Base-by-base conservation (phyloP, 2,797 vertebrate genomes). In the Hozukius guyotensis region DNA sequence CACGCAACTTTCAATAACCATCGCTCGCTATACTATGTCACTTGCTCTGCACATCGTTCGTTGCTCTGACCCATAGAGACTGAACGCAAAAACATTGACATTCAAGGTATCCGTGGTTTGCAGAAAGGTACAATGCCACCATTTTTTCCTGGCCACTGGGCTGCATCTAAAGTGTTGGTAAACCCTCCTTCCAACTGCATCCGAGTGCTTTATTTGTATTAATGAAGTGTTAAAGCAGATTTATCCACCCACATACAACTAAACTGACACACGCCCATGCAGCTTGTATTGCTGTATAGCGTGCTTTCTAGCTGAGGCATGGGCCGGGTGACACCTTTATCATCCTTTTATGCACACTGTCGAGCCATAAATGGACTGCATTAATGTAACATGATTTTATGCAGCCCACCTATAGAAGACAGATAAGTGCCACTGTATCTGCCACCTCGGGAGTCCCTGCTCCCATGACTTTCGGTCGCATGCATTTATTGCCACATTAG, bases 401-500 rank as follows among this genome's bases (percentile, higher is more conserved):
- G 75, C 61, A 20, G 56, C 74, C 38, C 68, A 59, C 74, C 78
- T 78, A 77, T 76, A 75, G 82, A 61, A 42, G 67, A 57, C 68
- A 31, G 62, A 56, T 46, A 49, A 66, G 79, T 56, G 69, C 77
- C 13, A 34, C 77, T 53, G 11, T 59, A 72, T 42, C 83, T 76
- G 18, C 1, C 24, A 68, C 68, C 77, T 72, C 42, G 3, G 55
- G 56, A 69, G 52, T 55, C 52, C 62, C 79, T 18, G 64, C 82
- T 73, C 62, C 68, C 18, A 9, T 46, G 56, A 72, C 74, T 83
- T 77, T 77, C 66, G 32, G 52, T 72, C 46, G 5, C 56, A 46
- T 53, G 69, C 69, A 1, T 87, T 91, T 81, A 84, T 78, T 72
- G 64, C 79, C 82, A 82, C 86, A 85, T 91, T 86, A 79, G 79